Conservation (phyloP, 2,797 vertebrate species). For the Coregonus sp. region DNA sequence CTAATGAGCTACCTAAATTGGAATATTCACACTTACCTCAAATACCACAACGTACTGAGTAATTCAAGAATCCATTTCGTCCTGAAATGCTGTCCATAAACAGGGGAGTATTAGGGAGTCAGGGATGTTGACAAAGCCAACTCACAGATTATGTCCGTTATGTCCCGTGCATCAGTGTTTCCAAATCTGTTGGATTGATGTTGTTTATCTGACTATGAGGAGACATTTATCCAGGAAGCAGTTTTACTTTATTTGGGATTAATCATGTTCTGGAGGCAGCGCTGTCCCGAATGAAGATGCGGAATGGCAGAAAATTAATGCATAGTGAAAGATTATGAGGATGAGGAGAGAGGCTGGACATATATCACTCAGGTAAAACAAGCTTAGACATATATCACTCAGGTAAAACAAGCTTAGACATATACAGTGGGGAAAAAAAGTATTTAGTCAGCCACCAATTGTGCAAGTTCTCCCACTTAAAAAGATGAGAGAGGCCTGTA, state of each 20-base stretch:
- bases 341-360: no score
- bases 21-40: slow-evolving; percentile 73
- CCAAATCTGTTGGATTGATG: neutral
- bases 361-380: no score
- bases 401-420: no score
- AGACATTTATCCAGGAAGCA: neutral
- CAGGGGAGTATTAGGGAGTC: slow-evolving; percentile 35
- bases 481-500: no score
- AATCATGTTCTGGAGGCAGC: neutral
- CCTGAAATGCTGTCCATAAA: slow-evolving; percentile 50
- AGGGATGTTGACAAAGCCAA: neutral
- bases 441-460: no score
- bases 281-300: neutral
- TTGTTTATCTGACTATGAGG: neutral
- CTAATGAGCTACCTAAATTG: slow-evolving; percentile 72
- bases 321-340: neutral
- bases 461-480: no score
- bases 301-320: neutral
- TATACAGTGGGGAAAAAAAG: no score
- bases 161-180: neutral
- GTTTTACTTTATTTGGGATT: neutral
- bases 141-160: neutral
- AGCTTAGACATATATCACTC: no score
- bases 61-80: neutral
- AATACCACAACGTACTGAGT: slow-evolving; percentile 30